Conservation (phyloP, 37 sponge, comb jelly and placozoan species). For the Petrosia ficiformis region DNA sequence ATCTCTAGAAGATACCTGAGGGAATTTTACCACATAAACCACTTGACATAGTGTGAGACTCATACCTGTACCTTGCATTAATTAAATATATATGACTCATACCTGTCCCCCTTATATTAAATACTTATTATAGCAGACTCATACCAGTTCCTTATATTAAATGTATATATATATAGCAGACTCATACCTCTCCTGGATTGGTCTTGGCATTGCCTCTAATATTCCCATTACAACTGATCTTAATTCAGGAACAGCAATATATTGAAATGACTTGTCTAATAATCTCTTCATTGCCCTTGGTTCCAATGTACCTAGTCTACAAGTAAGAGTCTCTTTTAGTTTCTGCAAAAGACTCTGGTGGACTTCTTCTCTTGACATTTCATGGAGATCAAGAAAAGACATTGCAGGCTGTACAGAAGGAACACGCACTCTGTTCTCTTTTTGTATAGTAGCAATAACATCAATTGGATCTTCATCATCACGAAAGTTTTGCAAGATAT, state of each 20-base stretch:
- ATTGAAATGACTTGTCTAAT: slow-evolving; percentile 58
- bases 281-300: slow-evolving; percentile 53
- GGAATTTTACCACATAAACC: slow-evolving; percentile 22
- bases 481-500: slow-evolving; percentile 26
- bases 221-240: slow-evolving; percentile 51
- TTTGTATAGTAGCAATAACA: slow-evolving; percentile 63
- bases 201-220: slow-evolving; percentile 59
- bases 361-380: slow-evolving; percentile 55
- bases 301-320: slow-evolving; percentile 45
- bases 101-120: too few species aligned
- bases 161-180: too few species aligned
- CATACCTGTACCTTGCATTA: too few species aligned
- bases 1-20: slow-evolving; percentile 62
- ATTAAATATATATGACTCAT: too few species aligned
- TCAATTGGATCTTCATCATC: slow-evolving; percentile 58
- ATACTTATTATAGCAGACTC: too few species aligned
- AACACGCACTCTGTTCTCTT: slow-evolving; percentile 55
- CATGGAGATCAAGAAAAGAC: slow-evolving; percentile 90
- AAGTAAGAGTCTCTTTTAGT: slow-evolving; percentile 54
- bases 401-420: slow-evolving; percentile 73
- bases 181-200: too few species aligned
- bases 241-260: slow-evolving; percentile 42
- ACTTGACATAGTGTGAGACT: slow-evolving; percentile 21
- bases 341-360: slow-evolving; percentile 60
- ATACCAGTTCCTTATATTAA: too few species aligned